Evolutionary conservation across 2,113 vertebrate genomes (phyloP), one percentile per base, ranked within the genome.

Genomic region (Hylia prasina): DNA sequence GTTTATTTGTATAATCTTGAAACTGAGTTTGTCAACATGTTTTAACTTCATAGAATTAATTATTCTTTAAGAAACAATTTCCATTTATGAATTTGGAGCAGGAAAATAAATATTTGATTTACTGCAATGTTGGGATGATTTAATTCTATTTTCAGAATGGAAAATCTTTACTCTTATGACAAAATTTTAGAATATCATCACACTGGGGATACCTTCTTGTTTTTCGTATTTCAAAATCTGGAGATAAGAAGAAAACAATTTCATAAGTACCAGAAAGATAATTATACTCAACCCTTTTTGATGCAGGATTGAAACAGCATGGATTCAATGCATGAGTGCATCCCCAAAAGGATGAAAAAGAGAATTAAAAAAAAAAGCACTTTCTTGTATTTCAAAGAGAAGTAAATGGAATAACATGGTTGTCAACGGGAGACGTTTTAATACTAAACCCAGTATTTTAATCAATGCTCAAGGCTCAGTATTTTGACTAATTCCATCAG

Each of bases 81-180:
- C 28, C 57, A 71, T 82, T n/a, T 79, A 78, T 82, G 15, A 96
- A 89, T 89, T 89, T 65, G 33, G 45, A 91, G 61, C 40, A 89
- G 48, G n/a, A 69, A 93, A 87, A 89, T 92, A 92, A 92, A 91
- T 82, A 72, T 83, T 73, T 94, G 30, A 95, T 81, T 76, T 68
- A 68, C 31, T 73, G 65, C 50, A 81, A 9, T 24, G 9, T 82
- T 92, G 31, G 61, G 31, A 91, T 96, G 50, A 68, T 87, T 77
- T 64, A 77, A 89, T 22, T 70, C 45, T 48, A 5, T 47, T 57
- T 84, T 76, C 53, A 88, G n/a, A 69, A 75, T 70, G 56, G 60
- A 77, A 79, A 76, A 71, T 86, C 63, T 72, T 92, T 30, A 69
- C 28, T 61, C 6, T 21, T n/a, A 3, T 5, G 22, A 56, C 72